Percentiles rank a stretch among this genome's conserved stretches.
These are phyloP conservation scores for Cybosia mesomella DNA, from an alignment of 2,888 invertebrate genomes.

Conservation along the genomic window DNA sequence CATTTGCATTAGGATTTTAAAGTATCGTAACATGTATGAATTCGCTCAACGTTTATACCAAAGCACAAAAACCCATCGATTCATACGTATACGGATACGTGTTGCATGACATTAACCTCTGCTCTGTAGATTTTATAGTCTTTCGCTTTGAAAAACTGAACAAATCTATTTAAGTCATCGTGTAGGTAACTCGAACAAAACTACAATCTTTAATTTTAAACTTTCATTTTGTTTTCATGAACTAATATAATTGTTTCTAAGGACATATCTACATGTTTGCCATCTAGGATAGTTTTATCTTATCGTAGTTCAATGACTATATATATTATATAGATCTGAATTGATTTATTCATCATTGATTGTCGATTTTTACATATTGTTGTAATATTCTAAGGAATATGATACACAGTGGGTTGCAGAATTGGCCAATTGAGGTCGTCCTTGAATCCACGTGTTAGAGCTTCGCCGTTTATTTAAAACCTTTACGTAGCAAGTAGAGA, in stretches of 20 bases:
- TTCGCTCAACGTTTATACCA: slow-evolving; percentile 87
- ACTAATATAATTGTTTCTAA: slow-evolving; percentile 54
- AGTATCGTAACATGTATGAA: slow-evolving; percentile 80
- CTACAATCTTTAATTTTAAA: slow-evolving; percentile 48
- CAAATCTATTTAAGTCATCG: slow-evolving; percentile 74
- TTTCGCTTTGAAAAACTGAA: slow-evolving; percentile 84
- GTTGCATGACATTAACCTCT: slow-evolving; percentile 75
- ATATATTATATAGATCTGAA: slow-evolving; percentile 72
- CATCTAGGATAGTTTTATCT: slow-evolving; percentile 68
- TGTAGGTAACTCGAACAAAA: slow-evolving; percentile 62
- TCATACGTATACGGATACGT: slow-evolving; percentile 81
- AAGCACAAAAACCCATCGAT: slow-evolving; percentile 87
- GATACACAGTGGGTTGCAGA: slow-evolving; percentile 41
- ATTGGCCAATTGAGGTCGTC: slow-evolving; percentile 37
- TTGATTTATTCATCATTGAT: slow-evolving; percentile 54
- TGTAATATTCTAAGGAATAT: slow-evolving; percentile 49
- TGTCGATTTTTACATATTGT: slow-evolving; percentile 50
- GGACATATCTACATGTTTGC: slow-evolving; percentile 72
- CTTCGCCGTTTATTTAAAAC: slow-evolving; percentile 52
- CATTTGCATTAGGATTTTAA: slow-evolving; percentile 83
- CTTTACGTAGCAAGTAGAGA: slow-evolving; percentile 54
- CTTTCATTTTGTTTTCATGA: slow-evolving; percentile 54
- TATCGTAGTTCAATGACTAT: slow-evolving; percentile 58
- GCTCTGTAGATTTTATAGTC: slow-evolving; percentile 85
- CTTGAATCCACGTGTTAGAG: slow-evolving; percentile 29